A percentile compares a stretch with the other conserved stretches of the same genome.
These are phyloP conservation scores for Drosophila seguyi DNA, from an alignment of 1,140 invertebrate genomes.

Conservation along the genomic window DNA sequence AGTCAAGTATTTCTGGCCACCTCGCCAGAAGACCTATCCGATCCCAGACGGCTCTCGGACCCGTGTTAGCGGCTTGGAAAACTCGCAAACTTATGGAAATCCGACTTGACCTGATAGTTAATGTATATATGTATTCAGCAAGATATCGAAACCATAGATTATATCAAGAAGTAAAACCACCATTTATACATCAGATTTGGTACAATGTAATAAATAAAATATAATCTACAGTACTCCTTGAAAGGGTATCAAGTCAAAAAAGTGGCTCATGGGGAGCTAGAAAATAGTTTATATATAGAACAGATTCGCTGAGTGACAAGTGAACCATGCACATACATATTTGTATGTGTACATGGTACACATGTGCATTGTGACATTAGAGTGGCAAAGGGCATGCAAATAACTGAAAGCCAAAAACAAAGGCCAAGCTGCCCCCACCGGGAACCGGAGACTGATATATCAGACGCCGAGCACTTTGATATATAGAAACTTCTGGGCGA, in stretches of 20 bases:
- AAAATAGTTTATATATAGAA: background rate
- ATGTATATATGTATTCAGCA: no score
- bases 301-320: conserved; percentile 40
- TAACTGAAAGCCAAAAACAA: conserved; percentile 55
- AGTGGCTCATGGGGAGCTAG: background rate
- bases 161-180: no score
- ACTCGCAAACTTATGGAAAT: background rate
- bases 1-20: background rate
- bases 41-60: background rate
- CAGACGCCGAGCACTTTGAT: conserved; percentile 47
- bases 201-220: background rate
- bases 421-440: conserved; percentile 20
- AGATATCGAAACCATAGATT: background rate
- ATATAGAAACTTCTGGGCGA: conserved; percentile 45
- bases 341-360: background rate
- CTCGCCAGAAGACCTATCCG: background rate
- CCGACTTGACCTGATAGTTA: background rate
- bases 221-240: background rate
- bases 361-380: conserved; percentile 28
- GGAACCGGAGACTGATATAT: conserved; percentile 39
- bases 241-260: conserved; percentile 5
- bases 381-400: conserved; percentile 46
- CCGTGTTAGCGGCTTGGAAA: background rate
- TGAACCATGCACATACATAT: conserved; percentile 3
- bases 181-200: no score